Evolutionary conservation across 2,797 vertebrate species (phyloP).

Genomic region (Bradypodion ventrale): DNA sequence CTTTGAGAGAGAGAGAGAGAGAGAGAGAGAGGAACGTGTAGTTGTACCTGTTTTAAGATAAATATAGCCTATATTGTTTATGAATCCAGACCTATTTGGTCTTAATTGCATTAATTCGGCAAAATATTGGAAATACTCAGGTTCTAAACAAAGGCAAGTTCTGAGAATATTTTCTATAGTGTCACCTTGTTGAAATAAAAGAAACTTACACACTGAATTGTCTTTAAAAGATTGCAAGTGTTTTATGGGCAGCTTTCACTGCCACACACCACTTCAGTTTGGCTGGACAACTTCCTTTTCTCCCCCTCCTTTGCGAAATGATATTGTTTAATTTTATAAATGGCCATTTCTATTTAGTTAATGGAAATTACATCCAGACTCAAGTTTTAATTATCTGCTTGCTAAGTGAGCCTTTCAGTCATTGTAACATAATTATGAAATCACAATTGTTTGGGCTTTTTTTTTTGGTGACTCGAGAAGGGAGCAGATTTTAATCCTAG

Average conservation of each 20-base stretch:
- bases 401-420: slow-evolving; percentile 56
- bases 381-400: slow-evolving; percentile 64
- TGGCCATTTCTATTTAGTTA: slow-evolving; percentile 70
- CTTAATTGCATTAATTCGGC: not conserved
- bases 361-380: slow-evolving; percentile 59
- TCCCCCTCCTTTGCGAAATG: slow-evolving; percentile 25
- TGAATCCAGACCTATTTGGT: not conserved
- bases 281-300: slow-evolving; percentile 36
- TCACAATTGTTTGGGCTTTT: slow-evolving; percentile 58
- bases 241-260: not conserved
- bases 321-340: slow-evolving; percentile 67
- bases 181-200: not conserved
- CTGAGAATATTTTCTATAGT: not conserved
- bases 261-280: slow-evolving; percentile 25
- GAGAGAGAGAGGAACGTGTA: not conserved
- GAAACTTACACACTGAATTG: not conserved
- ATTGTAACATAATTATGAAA: slow-evolving; percentile 63
- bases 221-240: not conserved
- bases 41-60: not conserved
- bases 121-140: not conserved
- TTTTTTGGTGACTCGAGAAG: slow-evolving; percentile 36
- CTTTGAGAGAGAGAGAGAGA: too few relatives aligned
- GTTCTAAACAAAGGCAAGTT: not conserved
- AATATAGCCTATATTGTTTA: not conserved
- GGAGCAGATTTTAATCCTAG: not conserved